phyloP scores from a whole-genome alignment of 2,888 invertebrate genomes.

The Sinodicranocentrus sp. region DNA sequence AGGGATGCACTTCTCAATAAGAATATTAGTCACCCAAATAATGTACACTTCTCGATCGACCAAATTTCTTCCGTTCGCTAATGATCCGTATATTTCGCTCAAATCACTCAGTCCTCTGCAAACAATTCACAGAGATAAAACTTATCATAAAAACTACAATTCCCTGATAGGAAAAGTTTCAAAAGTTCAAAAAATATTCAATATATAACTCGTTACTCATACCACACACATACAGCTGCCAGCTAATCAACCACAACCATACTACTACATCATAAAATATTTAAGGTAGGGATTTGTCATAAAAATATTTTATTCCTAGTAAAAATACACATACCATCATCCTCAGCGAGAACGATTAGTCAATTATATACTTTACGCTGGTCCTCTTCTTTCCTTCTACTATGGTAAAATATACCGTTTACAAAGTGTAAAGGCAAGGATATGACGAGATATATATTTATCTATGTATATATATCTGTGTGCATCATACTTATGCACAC shows the following conservation, averaged over 20 bases:
- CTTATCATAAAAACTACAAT: background rate
- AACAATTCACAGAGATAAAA: too few relatives aligned
- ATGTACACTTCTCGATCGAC: background rate
- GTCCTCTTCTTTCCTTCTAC: background rate
- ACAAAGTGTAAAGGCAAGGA: background rate
- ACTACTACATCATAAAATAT: background rate
- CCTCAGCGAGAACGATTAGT: conserved; percentile 17
- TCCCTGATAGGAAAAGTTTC: background rate
- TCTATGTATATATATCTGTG: background rate
- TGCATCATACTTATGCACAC: background rate
- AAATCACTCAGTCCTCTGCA: too few relatives aligned
- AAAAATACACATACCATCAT: conserved; percentile 31
- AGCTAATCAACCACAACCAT: conserved; percentile 6
- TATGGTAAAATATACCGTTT: conserved; percentile 19
- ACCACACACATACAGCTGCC: conserved; percentile 13
- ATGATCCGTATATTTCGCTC: too few relatives aligned
- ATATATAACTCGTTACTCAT: background rate
- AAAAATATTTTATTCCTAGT: conserved; percentile 28
- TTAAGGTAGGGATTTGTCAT: conserved; percentile 29
- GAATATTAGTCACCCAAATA: background rate
- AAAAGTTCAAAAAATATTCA: too few relatives aligned
- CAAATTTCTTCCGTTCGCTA: background rate
- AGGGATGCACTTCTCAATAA: background rate
- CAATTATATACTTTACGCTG: conserved; percentile 16
- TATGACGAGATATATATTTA: background rate